Conservation (phyloP, 2,113 vertebrate species). For the Ptyas mucosa region DNA sequence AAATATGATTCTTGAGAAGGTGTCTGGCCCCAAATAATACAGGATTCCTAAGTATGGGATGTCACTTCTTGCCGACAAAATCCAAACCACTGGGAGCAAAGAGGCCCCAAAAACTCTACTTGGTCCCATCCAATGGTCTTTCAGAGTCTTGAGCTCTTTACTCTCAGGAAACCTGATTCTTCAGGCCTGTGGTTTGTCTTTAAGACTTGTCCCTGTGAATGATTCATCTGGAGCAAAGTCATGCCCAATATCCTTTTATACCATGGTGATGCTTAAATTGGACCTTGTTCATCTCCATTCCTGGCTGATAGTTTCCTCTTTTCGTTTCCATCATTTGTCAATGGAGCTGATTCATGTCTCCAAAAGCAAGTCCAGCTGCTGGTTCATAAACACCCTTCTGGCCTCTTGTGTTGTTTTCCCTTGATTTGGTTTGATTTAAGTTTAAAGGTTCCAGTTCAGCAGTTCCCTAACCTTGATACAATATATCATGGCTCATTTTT, state of each 20-base stretch:
- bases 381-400: conserved; percentile 27
- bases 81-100: not conserved
- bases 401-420: not conserved
- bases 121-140: not conserved
- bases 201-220: not conserved
- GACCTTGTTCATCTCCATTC: not conserved
- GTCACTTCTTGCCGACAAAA: not conserved
- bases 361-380: conserved; percentile 31
- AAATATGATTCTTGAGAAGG: not conserved
- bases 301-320: not conserved
- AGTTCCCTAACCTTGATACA: conserved; percentile 36
- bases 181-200: not conserved
- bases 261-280: conserved; percentile 16
- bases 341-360: conserved; percentile 24
- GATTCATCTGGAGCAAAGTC: not conserved
- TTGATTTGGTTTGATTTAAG: conserved; percentile 45
- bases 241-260: not conserved
- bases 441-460: conserved; percentile 47
- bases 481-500: conserved; percentile 39
- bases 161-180: not conserved
- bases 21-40: not conserved
- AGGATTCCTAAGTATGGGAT: not conserved
- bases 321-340: not conserved
- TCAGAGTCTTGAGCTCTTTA: not conserved
- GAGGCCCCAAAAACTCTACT: not conserved